Percentiles rank a stretch among this genome's conserved stretches.
These are phyloP conservation scores for Drosophila quinaria DNA, from an alignment of 2,888 invertebrate genomes.

Conservation along the genomic window DNA sequence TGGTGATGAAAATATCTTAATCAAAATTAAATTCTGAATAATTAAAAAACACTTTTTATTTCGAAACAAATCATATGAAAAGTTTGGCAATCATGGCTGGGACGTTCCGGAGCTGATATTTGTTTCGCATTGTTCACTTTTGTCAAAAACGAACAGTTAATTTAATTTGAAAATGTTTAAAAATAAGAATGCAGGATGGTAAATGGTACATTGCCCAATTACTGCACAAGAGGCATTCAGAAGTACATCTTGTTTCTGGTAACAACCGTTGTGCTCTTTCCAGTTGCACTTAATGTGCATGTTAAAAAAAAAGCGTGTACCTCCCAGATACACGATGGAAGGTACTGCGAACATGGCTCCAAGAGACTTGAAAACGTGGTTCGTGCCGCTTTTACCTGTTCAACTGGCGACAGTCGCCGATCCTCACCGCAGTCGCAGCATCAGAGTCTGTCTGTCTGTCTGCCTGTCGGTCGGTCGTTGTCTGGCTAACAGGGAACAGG, in stretches of 20 bases:
- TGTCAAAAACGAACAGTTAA: not conserved
- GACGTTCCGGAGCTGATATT: too few relatives aligned
- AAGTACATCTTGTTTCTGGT: constrained; percentile 19
- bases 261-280: constrained; percentile 25
- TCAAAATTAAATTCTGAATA: too few relatives aligned
- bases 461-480: constrained; percentile 30
- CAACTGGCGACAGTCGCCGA: constrained; percentile 39
- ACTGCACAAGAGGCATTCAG: constrained; percentile 16
- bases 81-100: too few relatives aligned
- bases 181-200: not conserved
- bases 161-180: not conserved
- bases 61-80: too few relatives aligned
- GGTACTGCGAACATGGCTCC: constrained; percentile 38
- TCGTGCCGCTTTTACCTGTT: constrained; percentile 60
- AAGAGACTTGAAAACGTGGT: constrained; percentile 42
- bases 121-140: too few relatives aligned
- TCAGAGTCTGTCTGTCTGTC: constrained; percentile 40
- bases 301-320: constrained; percentile 34
- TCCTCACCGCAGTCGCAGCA: constrained; percentile 13
- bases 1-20: too few relatives aligned
- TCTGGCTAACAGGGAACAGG: constrained; percentile 37
- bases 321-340: constrained; percentile 45
- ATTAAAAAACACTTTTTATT: too few relatives aligned
- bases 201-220: constrained; percentile 9
- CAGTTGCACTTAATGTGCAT: constrained; percentile 39